Evolutionary conservation across 64 coral and sea anemone genomes (phyloP).

Genomic region (Porites lutea): DNA sequence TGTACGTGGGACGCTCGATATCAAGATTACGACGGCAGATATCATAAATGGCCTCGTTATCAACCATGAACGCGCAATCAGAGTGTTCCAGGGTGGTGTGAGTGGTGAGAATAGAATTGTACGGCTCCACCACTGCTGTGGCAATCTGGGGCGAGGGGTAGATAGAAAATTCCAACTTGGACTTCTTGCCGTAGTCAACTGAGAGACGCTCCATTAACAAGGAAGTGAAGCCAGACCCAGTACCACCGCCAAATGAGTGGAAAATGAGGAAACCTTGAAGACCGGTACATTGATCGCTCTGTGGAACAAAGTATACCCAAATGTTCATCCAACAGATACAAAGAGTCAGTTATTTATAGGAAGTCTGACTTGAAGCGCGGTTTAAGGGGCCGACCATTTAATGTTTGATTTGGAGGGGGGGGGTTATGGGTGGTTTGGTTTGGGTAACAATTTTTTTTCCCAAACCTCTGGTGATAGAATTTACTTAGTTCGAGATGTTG

Average conservation of each 20-base stretch:
- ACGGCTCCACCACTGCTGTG: constrained; percentile 61
- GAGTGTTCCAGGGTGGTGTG: constrained; percentile 68
- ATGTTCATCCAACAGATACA: background rate
- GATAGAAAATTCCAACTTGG: constrained; percentile 61
- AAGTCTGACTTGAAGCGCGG: no score
- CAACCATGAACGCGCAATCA: constrained; percentile 67
- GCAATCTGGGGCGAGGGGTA: constrained; percentile 51
- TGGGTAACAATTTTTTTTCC: no score
- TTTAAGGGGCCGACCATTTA: no score
- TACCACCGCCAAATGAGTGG: constrained; percentile 59
- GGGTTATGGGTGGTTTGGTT: no score
- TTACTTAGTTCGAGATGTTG: no score
- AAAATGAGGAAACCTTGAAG: constrained; percentile 75
- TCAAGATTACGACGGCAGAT: constrained; percentile 61
- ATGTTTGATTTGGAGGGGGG: no score
- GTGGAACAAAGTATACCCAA: constrained; percentile 14
- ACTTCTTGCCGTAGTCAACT: constrained; percentile 69
- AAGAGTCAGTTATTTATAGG: no score
- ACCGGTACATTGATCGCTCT: constrained; percentile 63
- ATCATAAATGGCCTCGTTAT: constrained; percentile 66
- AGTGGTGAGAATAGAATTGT: constrained; percentile 53
- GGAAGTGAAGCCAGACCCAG: constrained; percentile 59
- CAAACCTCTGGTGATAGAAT: no score
- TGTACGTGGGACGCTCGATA: constrained; percentile 49
- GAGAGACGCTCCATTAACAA: constrained; percentile 47